A percentile compares a stretch with the other conserved stretches of the same genome.
Conservation (phyloP, 1,140 invertebrate genomes). For the Musca domestica region DNA sequence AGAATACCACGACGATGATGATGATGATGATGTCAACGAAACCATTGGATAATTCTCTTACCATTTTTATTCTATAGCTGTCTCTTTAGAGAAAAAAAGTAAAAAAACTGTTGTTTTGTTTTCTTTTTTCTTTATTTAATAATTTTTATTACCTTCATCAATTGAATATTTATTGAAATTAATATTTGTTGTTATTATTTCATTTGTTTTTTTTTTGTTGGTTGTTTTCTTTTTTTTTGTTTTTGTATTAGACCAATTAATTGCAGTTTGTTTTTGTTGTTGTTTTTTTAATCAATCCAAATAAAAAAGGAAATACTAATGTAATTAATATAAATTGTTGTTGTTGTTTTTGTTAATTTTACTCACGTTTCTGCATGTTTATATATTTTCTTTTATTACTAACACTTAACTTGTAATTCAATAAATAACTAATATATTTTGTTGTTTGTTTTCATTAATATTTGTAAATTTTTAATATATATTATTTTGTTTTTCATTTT, state of each 20-base stretch:
- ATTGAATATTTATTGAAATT: conserved; percentile 18
- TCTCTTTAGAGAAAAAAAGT: background rate
- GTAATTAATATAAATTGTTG: conserved; percentile 22
- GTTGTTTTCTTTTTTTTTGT: background rate
- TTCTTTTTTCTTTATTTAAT: conserved; percentile 37
- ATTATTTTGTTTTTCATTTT: background rate
- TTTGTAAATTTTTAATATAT: background rate
- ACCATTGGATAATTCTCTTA: no score
- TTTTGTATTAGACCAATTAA: conserved; percentile 12
- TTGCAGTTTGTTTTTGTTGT: background rate
- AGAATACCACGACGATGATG: no score
- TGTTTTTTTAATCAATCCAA: conserved; percentile 19
- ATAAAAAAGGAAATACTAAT: conserved; percentile 23
- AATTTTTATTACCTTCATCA: conserved; percentile 45
- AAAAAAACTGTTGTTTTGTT: background rate
- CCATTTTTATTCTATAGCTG: no score
- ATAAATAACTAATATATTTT: conserved; percentile 23
- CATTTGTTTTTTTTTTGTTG: background rate
- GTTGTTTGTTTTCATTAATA: background rate
- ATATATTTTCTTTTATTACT: conserved; percentile 15
- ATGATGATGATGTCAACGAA: no score
- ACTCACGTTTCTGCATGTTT: conserved; percentile 11
- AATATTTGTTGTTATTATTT: background rate
- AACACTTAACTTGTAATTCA: conserved; percentile 25
- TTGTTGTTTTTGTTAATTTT: conserved; percentile 2